A percentile compares a stretch with the other conserved stretches of the same genome.
These are phyloP conservation scores for Melanitta fusca DNA, from an alignment of 2,797 vertebrate species.

Conservation along the genomic window DNA sequence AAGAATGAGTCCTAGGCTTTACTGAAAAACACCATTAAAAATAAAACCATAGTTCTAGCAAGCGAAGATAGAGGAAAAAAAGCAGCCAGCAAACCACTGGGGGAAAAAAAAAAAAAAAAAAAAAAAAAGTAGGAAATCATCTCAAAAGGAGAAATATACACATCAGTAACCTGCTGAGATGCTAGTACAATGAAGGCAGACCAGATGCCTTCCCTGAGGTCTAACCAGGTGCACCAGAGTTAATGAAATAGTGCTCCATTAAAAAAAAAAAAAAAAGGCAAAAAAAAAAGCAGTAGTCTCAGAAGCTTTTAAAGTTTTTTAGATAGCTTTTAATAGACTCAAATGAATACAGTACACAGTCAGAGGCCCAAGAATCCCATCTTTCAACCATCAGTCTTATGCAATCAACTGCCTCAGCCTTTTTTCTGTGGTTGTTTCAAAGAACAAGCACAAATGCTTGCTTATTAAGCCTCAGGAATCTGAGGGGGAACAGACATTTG, in stretches of 20 bases:
- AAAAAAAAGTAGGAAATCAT: neutral
- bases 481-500: slow-evolving; percentile 1
- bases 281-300: neutral
- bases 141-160: neutral
- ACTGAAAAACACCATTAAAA: neutral
- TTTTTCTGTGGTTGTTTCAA: slow-evolving; percentile 28
- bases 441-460: slow-evolving; percentile 48
- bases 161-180: neutral
- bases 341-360: neutral
- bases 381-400: slow-evolving; percentile 45
- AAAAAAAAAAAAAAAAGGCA: no score
- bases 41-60: neutral
- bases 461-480: slow-evolving; percentile 47
- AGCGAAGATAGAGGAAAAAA: neutral
- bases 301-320: slow-evolving; percentile 30
- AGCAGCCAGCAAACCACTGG: neutral
- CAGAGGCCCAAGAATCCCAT: slow-evolving; percentile 29
- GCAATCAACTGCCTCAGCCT: slow-evolving; percentile 32
- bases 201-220: neutral
- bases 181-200: neutral
- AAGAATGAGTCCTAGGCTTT: neutral
- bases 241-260: neutral
- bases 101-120: neutral
- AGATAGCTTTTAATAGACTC: slow-evolving; percentile 17
- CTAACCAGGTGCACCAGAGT: neutral